phyloP scores from a whole-genome alignment of 2,113 vertebrate genomes.

The Recurvirostra avosetta region DNA sequence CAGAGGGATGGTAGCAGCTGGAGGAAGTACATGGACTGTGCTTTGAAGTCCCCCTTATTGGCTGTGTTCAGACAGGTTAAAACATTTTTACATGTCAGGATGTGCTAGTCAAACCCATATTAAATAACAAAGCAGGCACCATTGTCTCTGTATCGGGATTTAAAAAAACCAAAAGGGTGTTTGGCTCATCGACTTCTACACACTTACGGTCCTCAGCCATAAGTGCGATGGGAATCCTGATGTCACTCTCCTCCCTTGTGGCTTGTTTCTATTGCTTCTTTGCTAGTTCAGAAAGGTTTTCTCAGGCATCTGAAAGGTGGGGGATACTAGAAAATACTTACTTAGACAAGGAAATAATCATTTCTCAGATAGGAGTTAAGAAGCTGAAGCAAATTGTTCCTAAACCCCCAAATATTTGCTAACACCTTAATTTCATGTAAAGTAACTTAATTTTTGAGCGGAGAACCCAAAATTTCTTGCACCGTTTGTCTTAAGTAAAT shows the following conservation, averaged over 20 bases:
- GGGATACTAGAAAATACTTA: background rate
- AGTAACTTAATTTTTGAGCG: background rate
- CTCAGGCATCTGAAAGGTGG: background rate
- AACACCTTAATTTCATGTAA: background rate
- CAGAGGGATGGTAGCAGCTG: background rate
- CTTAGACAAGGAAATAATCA: rapidly evolving
- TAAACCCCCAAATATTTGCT: background rate
- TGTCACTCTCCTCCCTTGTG: background rate
- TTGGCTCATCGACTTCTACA: background rate
- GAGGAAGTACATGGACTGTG: rapidly evolving
- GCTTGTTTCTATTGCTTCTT: background rate
- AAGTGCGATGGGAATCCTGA: background rate
- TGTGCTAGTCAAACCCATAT: rapidly evolving
- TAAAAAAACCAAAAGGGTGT: background rate
- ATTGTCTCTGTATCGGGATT: background rate
- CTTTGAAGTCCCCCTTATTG: background rate
- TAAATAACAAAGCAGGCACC: background rate
- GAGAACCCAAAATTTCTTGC: background rate
- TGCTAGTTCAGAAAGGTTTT: background rate
- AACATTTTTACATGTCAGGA: background rate
- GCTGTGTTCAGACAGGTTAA: background rate
- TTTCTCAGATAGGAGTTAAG: background rate
- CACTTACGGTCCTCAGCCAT: background rate
- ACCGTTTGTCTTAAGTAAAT: background rate
- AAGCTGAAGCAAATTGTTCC: background rate